Percentiles rank a stretch among this genome's conserved stretches.
Evolutionary conservation across 1,140 invertebrate species (phyloP).

Genomic region (Euschistus heros): DNA sequence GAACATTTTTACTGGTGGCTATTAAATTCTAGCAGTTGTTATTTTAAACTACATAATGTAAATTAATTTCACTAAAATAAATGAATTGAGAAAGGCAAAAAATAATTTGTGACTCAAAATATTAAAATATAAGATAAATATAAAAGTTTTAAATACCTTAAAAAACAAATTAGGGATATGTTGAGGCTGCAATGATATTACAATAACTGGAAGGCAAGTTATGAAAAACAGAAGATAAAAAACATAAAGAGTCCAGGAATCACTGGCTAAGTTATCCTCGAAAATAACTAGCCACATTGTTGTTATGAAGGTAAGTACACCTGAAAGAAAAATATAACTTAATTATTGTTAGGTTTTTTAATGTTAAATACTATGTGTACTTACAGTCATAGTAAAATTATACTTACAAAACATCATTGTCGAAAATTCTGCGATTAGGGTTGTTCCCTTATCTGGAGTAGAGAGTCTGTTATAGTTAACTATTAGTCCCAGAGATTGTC

Average conservation of each 20-base stretch:
- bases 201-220: constrained; percentile 15
- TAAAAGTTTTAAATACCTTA: constrained; percentile 16
- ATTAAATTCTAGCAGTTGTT: no score
- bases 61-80: no score
- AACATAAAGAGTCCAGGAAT: not conserved
- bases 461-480: constrained; percentile 11
- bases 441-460: constrained; percentile 19
- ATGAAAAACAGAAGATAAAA: not conserved
- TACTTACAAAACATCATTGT: constrained; percentile 11
- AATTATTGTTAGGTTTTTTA: not conserved
- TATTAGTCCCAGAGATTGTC: constrained; percentile 13
- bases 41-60: no score
- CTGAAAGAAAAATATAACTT: constrained; percentile 8
- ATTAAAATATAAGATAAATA: not conserved
- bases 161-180: constrained; percentile 20
- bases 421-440: constrained; percentile 6
- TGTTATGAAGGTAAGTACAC: constrained; percentile 14
- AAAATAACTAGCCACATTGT: constrained; percentile 9
- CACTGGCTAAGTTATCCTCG: constrained; percentile 3
- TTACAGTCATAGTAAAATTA: not conserved
- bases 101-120: no score
- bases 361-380: not conserved
- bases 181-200: constrained; percentile 22
- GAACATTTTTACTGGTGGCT: no score
- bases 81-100: no score